phyloP scores from a whole-genome alignment of 1,140 invertebrate species.

The Teleogryllus occipitalis region DNA sequence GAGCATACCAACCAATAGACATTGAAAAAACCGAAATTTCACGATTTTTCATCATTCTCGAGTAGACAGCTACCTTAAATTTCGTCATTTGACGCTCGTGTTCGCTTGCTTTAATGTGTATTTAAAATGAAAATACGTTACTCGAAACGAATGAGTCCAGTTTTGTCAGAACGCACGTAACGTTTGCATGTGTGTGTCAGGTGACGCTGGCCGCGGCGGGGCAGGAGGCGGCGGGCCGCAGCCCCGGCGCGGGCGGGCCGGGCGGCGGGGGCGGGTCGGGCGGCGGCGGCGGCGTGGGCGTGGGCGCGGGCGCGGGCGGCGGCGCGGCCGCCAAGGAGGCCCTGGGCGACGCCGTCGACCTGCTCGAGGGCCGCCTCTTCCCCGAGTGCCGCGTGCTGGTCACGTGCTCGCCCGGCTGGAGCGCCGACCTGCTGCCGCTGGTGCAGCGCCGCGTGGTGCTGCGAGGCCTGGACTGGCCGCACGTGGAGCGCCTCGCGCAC shows the following conservation, averaged over 20 bases:
- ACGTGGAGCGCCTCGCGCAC: conserved; percentile 41
- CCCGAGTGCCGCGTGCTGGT: conserved; percentile 45
- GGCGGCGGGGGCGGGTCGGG: conserved; percentile 23
- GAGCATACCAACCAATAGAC: too few relatives aligned
- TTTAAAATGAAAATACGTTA: too few relatives aligned
- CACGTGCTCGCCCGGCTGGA: conserved; percentile 38
- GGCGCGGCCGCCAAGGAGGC: conserved; percentile 32
- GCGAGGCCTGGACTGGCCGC: conserved; percentile 43
- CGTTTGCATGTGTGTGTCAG: background rate
- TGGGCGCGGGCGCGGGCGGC: background rate
- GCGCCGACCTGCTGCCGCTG: conserved; percentile 34
- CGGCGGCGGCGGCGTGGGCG: conserved; percentile 13
- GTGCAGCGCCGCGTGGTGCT: conserved; percentile 41
- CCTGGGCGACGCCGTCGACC: conserved; percentile 36
- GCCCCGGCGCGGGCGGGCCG: too few relatives aligned
- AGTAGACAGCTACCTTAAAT: too few relatives aligned
- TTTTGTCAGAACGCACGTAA: too few relatives aligned
- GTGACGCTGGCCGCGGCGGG: conserved; percentile 22
- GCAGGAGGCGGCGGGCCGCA: conserved; percentile 16
- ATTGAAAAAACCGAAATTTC: too few relatives aligned
- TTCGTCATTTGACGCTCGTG: too few relatives aligned
- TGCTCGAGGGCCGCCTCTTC: conserved; percentile 45
- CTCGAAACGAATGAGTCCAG: too few relatives aligned
- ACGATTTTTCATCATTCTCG: too few relatives aligned
- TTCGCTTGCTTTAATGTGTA: too few relatives aligned